Evolutionary conservation across 2,113 vertebrate genomes (phyloP).

Genomic region (Tapirus terrestris): DNA sequence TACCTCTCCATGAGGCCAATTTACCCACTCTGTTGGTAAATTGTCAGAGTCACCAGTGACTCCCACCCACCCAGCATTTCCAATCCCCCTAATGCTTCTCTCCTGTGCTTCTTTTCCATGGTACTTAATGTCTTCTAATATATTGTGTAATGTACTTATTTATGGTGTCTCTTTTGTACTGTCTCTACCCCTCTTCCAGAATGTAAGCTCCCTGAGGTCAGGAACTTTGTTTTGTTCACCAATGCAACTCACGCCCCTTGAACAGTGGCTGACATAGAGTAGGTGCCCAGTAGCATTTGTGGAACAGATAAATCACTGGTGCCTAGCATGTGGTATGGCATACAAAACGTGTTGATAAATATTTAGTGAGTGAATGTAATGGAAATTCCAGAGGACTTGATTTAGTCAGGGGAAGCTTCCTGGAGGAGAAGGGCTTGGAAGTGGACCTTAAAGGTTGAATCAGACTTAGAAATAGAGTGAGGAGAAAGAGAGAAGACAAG

Average conservation of each 20-base stretch:
- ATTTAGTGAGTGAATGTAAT: background rate
- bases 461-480: slow-evolving; percentile 4
- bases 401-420: background rate
- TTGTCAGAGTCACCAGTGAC: too few relatives aligned
- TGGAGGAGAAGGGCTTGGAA: background rate
- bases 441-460: background rate
- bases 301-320: background rate
- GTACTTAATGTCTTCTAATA: background rate
- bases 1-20: background rate
- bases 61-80: background rate
- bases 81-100: background rate
- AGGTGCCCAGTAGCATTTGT: background rate
- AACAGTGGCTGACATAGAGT: background rate
- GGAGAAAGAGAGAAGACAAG: background rate
- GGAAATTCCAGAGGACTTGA: background rate
- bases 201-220: background rate
- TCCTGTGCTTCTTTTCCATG: background rate
- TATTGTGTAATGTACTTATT: background rate
- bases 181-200: background rate
- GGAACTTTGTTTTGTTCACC: background rate
- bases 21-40: background rate
- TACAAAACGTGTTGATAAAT: background rate
- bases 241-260: background rate
- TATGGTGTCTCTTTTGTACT: background rate
- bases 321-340: background rate